phyloP scores from a whole-genome alignment of 2,113 vertebrate species.

The Gallinago undulata region DNA sequence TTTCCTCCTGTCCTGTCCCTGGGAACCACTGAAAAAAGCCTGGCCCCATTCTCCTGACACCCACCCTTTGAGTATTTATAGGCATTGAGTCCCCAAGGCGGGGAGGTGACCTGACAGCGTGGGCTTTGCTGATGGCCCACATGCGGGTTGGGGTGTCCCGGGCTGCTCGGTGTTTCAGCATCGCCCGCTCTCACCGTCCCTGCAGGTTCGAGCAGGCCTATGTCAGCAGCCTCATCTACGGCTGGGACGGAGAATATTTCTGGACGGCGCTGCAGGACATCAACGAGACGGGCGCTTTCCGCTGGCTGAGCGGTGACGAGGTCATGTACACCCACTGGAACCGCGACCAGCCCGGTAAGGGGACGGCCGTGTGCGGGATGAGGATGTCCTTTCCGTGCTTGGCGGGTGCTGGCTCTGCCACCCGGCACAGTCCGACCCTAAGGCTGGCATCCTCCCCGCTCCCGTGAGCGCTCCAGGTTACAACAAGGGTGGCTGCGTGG shows the following conservation, averaged over 20 bases:
- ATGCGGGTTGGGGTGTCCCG: background rate
- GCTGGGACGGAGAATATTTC: slow-evolving; percentile 83
- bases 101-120: background rate
- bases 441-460: background rate
- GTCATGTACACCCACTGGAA: slow-evolving; percentile 96
- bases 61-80: too few relatives aligned
- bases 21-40: too few relatives aligned
- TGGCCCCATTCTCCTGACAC: too few relatives aligned
- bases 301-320: slow-evolving; percentile 87
- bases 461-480: slow-evolving; percentile 70
- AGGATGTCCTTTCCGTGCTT: background rate
- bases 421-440: background rate
- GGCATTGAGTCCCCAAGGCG: too few relatives aligned
- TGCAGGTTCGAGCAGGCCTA: slow-evolving; percentile 94
- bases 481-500: slow-evolving; percentile 85
- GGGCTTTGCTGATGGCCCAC: background rate
- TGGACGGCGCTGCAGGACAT: slow-evolving; percentile 90
- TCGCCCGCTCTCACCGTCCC: fast-evolving
- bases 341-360: slow-evolving; percentile 88
- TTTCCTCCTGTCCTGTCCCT: too few relatives aligned
- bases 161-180: background rate
- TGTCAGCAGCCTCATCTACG: slow-evolving; percentile 89
- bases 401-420: fast-evolving
- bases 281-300: slow-evolving; percentile 79
- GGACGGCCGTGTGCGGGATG: fast-evolving